Conservation (phyloP, 2,113 vertebrate species). For the Gracilinanus agilis region DNA sequence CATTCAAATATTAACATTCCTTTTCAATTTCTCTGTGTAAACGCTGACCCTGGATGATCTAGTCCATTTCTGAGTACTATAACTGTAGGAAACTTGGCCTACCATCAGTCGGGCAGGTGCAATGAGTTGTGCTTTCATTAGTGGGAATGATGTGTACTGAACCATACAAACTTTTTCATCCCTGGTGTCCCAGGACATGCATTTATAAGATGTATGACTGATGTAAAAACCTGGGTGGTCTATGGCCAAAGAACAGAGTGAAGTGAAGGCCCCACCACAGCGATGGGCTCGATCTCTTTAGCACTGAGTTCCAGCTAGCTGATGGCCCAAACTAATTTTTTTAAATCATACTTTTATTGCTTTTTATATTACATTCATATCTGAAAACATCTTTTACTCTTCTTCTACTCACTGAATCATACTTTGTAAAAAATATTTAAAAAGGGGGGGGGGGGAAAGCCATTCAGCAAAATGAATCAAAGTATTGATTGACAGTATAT, state of each 20-base stretch:
- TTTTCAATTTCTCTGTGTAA: no score
- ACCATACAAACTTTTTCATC: not conserved
- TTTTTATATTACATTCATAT: not conserved
- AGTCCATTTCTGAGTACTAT: not conserved
- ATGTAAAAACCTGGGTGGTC: not conserved
- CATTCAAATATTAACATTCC: no score
- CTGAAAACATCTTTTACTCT: not conserved
- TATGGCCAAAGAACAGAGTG: not conserved
- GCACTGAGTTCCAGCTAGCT: not conserved
- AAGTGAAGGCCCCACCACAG: not conserved
- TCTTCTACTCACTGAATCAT: not conserved
- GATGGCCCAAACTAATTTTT: not conserved
- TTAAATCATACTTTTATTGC: not conserved
- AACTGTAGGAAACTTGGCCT: not conserved
- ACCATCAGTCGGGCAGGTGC: not conserved
- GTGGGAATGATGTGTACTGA: not conserved
- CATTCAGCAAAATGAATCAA: not conserved
- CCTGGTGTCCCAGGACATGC: not conserved
- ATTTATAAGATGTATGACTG: not conserved
- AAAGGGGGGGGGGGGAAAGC: no score
- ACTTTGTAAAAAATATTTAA: not conserved
- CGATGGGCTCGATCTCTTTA: not conserved
- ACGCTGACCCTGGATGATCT: not conserved
- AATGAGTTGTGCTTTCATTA: not conserved
- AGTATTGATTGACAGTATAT: not conserved